phyloP scores from a whole-genome alignment of 2,797 vertebrate genomes.

The Coranthus polyacanthus region DNA sequence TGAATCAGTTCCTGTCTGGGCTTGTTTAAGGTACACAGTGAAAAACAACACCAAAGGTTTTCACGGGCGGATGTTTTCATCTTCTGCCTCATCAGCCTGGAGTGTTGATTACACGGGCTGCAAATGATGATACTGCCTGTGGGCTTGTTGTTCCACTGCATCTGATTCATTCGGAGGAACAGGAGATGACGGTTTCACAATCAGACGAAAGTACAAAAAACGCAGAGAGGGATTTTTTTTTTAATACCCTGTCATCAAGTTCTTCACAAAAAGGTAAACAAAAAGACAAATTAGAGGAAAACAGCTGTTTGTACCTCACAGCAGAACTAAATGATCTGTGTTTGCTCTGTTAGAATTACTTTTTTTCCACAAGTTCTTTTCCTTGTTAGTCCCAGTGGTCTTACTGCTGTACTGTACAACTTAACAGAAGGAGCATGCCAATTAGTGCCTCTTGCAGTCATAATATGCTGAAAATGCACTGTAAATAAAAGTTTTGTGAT shows the following conservation, averaged over 20 bases:
- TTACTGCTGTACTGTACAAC: slow-evolving; percentile 3
- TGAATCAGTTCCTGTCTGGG: slow-evolving; percentile 69
- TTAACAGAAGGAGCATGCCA: slow-evolving; percentile 34
- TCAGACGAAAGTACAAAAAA: slow-evolving; percentile 39
- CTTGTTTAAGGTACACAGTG: slow-evolving; percentile 22
- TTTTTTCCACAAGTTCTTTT: slow-evolving; percentile 12
- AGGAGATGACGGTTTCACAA: slow-evolving; percentile 61
- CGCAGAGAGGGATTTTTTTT: slow-evolving; percentile 30
- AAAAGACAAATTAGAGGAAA: slow-evolving; percentile 47
- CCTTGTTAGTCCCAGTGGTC: not conserved
- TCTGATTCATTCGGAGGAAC: slow-evolving; percentile 63
- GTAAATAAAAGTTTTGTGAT: slow-evolving; percentile 70
- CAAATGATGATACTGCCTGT: slow-evolving; percentile 59
- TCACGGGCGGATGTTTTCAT: slow-evolving; percentile 67
- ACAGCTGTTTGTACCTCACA: slow-evolving; percentile 37
- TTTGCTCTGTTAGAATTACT: slow-evolving; percentile 21
- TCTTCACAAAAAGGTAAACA: slow-evolving; percentile 57
- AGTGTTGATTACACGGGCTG: slow-evolving; percentile 71
- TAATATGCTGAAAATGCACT: slow-evolving; percentile 59
- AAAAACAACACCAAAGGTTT: slow-evolving; percentile 67
- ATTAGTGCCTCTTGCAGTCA: slow-evolving; percentile 49
- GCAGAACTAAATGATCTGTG: slow-evolving; percentile 11
- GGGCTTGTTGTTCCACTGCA: slow-evolving; percentile 62
- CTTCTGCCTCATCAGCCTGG: slow-evolving; percentile 70
- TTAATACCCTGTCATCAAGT: slow-evolving; percentile 46